A percentile compares a stretch with the other conserved stretches of the same genome.
These are phyloP conservation scores for Hololepta plana DNA, from an alignment of 2,888 invertebrate species.

Conservation along the genomic window DNA sequence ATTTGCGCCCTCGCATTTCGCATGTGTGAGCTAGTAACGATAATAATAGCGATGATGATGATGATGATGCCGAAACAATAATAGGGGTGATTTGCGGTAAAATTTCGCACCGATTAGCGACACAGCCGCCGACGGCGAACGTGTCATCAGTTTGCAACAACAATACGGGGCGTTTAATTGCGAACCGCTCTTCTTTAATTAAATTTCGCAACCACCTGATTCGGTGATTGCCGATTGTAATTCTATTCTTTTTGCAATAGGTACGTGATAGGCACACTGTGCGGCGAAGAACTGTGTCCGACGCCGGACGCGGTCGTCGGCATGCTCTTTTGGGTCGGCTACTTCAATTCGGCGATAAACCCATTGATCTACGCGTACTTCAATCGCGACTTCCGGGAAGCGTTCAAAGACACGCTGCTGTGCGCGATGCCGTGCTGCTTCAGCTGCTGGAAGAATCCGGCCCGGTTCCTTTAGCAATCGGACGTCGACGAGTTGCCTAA, in stretches of 20 bases:
- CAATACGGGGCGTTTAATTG: slow-evolving; percentile 1
- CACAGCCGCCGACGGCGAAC: too few relatives aligned
- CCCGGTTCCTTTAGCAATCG: slow-evolving; percentile 30
- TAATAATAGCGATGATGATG: too few relatives aligned
- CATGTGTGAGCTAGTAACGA: too few relatives aligned
- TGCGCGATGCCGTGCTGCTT: slow-evolving; percentile 74
- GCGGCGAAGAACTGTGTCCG: slow-evolving; percentile 48
- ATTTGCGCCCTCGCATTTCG: too few relatives aligned
- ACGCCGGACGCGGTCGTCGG: slow-evolving; percentile 50
- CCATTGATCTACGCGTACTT: slow-evolving; percentile 92
- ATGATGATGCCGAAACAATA: too few relatives aligned
- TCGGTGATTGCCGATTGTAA: too few relatives aligned
- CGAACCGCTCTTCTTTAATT: too few relatives aligned
- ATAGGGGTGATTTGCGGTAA: too few relatives aligned
- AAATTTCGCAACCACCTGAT: too few relatives aligned
- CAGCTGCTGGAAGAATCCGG: slow-evolving; percentile 51
- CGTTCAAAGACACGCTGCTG: slow-evolving; percentile 81
- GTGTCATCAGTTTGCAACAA: too few relatives aligned
- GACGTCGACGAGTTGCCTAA: slow-evolving; percentile 17
- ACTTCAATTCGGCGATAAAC: slow-evolving; percentile 89
- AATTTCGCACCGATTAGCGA: too few relatives aligned
- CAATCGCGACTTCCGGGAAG: slow-evolving; percentile 90
- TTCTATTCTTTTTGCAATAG: slow-evolving; percentile 32
- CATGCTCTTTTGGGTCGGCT: slow-evolving; percentile 84
- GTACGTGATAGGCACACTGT: slow-evolving; percentile 70